Conservation (phyloP, 2,888 invertebrate genomes). For the Alloscopus bannaensis region DNA sequence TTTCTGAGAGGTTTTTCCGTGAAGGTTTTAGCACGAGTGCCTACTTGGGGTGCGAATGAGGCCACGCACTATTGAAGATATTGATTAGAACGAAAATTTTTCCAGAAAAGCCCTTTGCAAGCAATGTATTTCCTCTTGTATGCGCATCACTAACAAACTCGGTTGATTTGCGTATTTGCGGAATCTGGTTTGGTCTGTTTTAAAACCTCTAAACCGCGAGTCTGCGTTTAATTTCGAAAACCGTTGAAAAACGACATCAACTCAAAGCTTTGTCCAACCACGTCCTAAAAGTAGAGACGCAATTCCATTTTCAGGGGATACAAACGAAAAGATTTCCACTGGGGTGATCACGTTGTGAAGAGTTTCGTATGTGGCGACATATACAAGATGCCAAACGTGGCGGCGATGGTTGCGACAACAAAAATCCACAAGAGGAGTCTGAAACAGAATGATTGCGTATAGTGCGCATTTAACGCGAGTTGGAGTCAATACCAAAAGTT, state of each 20-base stretch:
- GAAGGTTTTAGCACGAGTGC: not conserved
- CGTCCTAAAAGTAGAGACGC: not conserved
- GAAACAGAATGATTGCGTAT: not conserved
- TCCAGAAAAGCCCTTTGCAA: not conserved
- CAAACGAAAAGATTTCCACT: too few species aligned
- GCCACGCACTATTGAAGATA: not conserved
- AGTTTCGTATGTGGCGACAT: constrained; percentile 75
- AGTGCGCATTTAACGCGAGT: too few species aligned
- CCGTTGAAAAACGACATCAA: not conserved
- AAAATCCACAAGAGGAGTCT: constrained; percentile 77
- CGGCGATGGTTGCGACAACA: constrained; percentile 76
- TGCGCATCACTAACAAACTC: not conserved
- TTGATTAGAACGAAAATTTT: not conserved
- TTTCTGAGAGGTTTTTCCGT: not conserved
- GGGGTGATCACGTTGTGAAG: constrained; percentile 73
- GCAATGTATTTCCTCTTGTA: not conserved
- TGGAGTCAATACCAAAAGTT: too few species aligned
- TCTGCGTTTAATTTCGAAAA: not conserved
- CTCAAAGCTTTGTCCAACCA: not conserved
- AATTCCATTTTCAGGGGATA: too few species aligned
- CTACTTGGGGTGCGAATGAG: not conserved
- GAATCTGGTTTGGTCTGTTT: not conserved
- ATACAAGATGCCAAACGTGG: constrained; percentile 76
- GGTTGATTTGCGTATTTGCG: not conserved
- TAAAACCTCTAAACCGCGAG: not conserved